These are phyloP conservation scores for Neomicropteryx cornuta DNA, from an alignment of 1,140 invertebrate species.

Conservation along the genomic window DNA sequence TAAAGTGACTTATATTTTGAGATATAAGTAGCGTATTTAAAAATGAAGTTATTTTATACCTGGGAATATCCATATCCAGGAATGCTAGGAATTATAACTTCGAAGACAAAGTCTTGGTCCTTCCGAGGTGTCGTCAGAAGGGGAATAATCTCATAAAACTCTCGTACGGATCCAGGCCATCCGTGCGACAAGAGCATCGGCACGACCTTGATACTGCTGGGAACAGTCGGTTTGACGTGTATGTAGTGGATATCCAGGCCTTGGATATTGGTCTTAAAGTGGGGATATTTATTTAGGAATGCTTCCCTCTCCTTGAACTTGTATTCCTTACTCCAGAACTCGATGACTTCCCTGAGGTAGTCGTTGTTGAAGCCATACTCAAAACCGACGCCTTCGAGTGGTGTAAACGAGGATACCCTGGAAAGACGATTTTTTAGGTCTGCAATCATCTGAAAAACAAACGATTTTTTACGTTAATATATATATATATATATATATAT, in stretches of 20 bases:
- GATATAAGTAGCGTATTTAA: too few relatives aligned
- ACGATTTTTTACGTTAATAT: too few relatives aligned
- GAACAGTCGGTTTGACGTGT: slow-evolving; percentile 40
- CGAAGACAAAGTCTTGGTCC: slow-evolving; percentile 57
- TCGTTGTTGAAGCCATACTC: slow-evolving; percentile 67
- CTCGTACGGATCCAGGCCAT: slow-evolving; percentile 82
- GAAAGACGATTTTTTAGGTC: slow-evolving; percentile 52
- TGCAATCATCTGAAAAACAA: slow-evolving; percentile 41
- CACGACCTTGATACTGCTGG: slow-evolving; percentile 37
- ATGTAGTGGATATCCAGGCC: slow-evolving; percentile 67
- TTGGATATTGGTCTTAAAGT: slow-evolving; percentile 62
- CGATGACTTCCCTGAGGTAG: slow-evolving; percentile 50
- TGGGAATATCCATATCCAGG: slow-evolving; percentile 82
- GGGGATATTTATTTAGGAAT: slow-evolving; percentile 57
- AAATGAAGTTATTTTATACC: slow-evolving; percentile 32
- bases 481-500: too few relatives aligned
- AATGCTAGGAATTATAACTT: slow-evolving; percentile 68
- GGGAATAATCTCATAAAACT: slow-evolving; percentile 76
- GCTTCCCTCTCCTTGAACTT: slow-evolving; percentile 59
- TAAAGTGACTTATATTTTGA: too few relatives aligned
- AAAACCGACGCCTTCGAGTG: slow-evolving; percentile 58
- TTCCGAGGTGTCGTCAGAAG: slow-evolving; percentile 46
- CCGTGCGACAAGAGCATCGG: slow-evolving; percentile 74
- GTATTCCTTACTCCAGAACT: slow-evolving; percentile 66
- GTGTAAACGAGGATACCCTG: slow-evolving; percentile 42